Base-by-base conservation (phyloP, 2,113 vertebrate species). In the Nycticorax nycticorax region DNA sequence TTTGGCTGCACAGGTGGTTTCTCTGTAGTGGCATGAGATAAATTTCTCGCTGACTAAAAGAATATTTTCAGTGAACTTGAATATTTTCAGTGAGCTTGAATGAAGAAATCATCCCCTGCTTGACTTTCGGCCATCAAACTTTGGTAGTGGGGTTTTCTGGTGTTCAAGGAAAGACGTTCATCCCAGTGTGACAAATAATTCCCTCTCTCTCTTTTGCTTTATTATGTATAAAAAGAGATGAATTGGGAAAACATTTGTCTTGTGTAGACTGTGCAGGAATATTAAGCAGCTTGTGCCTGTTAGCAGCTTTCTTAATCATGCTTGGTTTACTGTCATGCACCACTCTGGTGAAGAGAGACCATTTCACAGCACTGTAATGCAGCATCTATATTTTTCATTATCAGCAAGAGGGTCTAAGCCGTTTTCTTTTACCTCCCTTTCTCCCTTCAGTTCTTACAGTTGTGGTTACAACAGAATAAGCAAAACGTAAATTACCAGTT, bases 211-310 rank as follows among this genome's bases (percentile, higher is more conserved):
- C 67, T 90, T 85, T 80, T 90, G 37, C 68, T 88, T 85, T 80
- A 92, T 91, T 83, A 45, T 28, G 6, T 92, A 90, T 93, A 91
- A 96, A 93, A 91, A 88, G 72, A 90, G 50, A 73, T 82, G 53
- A 94, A 88, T 68, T 84, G 64, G 64, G 79, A 81, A 95, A 96
- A 91, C 47, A 81, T 96, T 93, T 95, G 27, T 85, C 85, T 93
- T 90, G 10, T 63, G 37, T 32, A 85, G 64, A 75, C 73, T 56
- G 47, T 32, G 19, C 33, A 79, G 35, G 73, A 94, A 95, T 95
- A 75, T 78, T 89, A 91, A 90, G 64, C 52, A 93, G 63, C 17
- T 23, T 86, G 30, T 71, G 52, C n/a, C 60, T 87, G 30, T 78
- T 73, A 71, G 60, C 55, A 81, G 55, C n/a, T 88, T 78, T 43